Conservation (phyloP, 2,113 vertebrate species). For the Heloderma charlesbogerti region DNA sequence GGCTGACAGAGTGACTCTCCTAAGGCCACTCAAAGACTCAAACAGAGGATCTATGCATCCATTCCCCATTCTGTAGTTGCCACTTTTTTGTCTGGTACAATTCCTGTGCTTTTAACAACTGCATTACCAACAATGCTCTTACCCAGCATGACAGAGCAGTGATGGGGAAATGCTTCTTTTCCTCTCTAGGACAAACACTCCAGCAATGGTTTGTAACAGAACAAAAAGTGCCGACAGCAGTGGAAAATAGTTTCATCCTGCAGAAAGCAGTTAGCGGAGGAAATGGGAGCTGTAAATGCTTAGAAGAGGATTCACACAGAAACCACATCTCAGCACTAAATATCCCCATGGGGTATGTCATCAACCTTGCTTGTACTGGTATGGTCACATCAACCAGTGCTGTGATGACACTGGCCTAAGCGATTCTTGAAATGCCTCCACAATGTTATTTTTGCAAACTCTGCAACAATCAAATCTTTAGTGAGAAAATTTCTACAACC, state of each 20-base stretch:
- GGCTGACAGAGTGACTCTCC: background rate
- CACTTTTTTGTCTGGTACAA: background rate
- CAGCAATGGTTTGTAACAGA: background rate
- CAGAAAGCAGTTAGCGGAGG: background rate
- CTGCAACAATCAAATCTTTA: background rate
- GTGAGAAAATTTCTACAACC: background rate
- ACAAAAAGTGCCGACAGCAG: background rate
- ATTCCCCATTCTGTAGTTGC: background rate
- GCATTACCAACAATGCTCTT: background rate
- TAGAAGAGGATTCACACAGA: background rate
- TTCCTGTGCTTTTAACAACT: background rate
- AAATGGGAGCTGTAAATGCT: background rate
- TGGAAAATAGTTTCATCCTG: background rate
- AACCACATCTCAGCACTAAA: background rate
- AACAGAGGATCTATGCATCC: background rate
- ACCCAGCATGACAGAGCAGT: background rate
- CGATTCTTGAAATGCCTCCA: background rate
- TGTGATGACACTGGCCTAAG: background rate
- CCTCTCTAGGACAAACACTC: background rate
- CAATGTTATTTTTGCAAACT: background rate
- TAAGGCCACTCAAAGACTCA: too few relatives aligned
- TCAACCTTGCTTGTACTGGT: background rate
- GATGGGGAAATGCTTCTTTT: background rate
- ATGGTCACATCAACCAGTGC: background rate
- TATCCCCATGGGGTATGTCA: background rate